Base-by-base conservation (phyloP, 2,113 vertebrate species). In the Oophaga pumilio region DNA sequence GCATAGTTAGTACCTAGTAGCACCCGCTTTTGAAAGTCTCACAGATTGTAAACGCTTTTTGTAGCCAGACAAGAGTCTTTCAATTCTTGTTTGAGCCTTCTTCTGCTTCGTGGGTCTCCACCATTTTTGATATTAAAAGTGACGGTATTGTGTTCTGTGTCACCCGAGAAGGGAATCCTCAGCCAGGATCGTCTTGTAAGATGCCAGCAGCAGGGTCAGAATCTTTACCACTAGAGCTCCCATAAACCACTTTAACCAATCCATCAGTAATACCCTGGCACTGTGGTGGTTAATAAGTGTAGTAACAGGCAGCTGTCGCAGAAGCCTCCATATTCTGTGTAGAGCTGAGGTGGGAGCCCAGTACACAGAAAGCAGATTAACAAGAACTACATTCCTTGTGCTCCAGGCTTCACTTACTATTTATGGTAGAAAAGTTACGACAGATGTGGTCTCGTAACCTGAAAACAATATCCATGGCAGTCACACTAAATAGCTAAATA, bases 401-500 rank as follows among this genome's bases (percentile, higher is more conserved):
- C 73, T 62, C 86, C 74, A 74, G 86, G 86, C 86, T 76, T 64
- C 14, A 33, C 79, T 82, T 76, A 83, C 80, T 88, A 88, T 82
- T 82, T 83, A 83, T 83, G 71, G 69, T 83, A 53, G 68, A 83
- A 82, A 64, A 64, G 53, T 64, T 83, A 83, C 79, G 79, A 76
- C 85, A 78, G 85, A 86, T 78, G 85, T 86, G 66, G 79, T 80
- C 77, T 80, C 66, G 76, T 71, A 87, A 87, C 78, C 20, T 66
- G 80, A 83, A 88, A 83, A 88, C 86, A 83, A 88, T 88, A 83
- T 83, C 73, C 69, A 76, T 83, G 68, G 79, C 80, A 83, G 80
- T 83, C 76, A 53, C 86, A 76, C 80, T 88, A 88, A 87, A 76
- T 68, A 87, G 62, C 85, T 81, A 81, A 88, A 88, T 83, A 88